Evolutionary conservation across 2,888 invertebrate species (phyloP).

Genomic region (Monoplex corrugatus): DNA sequence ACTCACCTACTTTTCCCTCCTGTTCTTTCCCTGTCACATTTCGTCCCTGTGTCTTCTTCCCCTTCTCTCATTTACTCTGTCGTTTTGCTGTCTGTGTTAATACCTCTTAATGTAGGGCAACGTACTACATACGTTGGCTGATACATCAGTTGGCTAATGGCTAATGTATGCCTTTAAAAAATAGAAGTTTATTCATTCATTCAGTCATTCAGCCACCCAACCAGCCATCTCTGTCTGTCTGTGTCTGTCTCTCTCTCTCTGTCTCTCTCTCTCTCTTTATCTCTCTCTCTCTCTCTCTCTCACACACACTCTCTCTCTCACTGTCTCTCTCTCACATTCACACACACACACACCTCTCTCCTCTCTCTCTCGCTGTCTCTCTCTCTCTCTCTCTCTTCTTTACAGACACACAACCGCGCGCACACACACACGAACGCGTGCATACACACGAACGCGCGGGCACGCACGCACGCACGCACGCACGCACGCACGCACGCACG

Average conservation of each 20-base stretch:
- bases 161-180: too few relatives aligned
- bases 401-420: background rate
- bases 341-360: too few relatives aligned
- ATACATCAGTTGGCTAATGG: too few relatives aligned
- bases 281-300: conserved; percentile 17
- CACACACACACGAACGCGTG: background rate
- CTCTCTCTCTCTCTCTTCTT: conserved; percentile 6
- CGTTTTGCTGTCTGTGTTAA: too few relatives aligned
- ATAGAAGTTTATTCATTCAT: too few relatives aligned
- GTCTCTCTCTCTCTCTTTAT: conserved; percentile 11
- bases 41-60: too few relatives aligned
- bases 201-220: background rate
- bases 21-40: too few relatives aligned
- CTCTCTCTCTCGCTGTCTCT: conserved; percentile 1
- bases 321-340: too few relatives aligned
- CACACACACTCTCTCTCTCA: background rate
- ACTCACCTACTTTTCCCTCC: too few relatives aligned
- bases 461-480: background rate
- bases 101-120: too few relatives aligned
- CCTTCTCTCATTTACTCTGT: too few relatives aligned
- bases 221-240: background rate
- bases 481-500: conserved; percentile 16
- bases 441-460: background rate
- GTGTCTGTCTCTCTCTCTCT: conserved; percentile 6
- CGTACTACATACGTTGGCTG: too few relatives aligned